Conservation (phyloP, 2,113 vertebrate species). For the Poeciliopsis retropinna region DNA sequence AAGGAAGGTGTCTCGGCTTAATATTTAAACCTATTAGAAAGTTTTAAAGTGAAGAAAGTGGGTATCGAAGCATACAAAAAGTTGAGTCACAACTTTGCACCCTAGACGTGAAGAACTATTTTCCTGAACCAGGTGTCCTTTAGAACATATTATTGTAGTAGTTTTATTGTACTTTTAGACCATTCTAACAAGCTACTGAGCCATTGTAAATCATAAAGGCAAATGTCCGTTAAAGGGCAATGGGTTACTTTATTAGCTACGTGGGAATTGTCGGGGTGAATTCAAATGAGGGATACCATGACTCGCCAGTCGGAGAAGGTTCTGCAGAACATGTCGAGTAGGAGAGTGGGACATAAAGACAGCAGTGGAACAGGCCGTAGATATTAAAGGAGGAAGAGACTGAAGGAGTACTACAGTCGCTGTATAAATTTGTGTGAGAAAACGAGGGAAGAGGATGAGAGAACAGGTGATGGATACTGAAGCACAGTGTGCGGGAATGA, state of each 20-base stretch:
- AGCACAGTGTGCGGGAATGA: constrained; percentile 22
- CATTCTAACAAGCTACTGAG: constrained; percentile 44
- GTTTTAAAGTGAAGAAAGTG: neutral
- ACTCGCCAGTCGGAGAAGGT: constrained; percentile 45
- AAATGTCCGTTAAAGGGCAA: constrained; percentile 65
- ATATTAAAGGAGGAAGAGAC: constrained; percentile 12
- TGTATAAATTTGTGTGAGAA: constrained; percentile 48
- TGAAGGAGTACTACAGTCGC: neutral
- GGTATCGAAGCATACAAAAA: neutral
- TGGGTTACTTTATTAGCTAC: constrained; percentile 66
- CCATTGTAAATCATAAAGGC: constrained; percentile 55
- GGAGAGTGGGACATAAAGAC: neutral
- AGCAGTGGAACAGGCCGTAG: neutral
- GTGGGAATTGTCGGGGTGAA: constrained; percentile 53
- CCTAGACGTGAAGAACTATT: constrained; percentile 17
- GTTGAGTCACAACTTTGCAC: constrained; percentile 23
- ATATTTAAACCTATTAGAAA: constrained; percentile 21
- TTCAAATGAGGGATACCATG: constrained; percentile 58
- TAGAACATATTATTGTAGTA: constrained; percentile 20
- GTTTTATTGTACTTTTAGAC: constrained; percentile 31
- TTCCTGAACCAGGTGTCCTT: constrained; percentile 39
- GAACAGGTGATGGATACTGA: constrained; percentile 21
- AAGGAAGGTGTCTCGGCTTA: neutral
- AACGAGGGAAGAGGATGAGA: constrained; percentile 8
- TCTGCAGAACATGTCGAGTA: neutral